A percentile compares a stretch with the other conserved stretches of the same genome.
Conservation (phyloP, 2,888 invertebrate species). For the Ephialtes manifestator region DNA sequence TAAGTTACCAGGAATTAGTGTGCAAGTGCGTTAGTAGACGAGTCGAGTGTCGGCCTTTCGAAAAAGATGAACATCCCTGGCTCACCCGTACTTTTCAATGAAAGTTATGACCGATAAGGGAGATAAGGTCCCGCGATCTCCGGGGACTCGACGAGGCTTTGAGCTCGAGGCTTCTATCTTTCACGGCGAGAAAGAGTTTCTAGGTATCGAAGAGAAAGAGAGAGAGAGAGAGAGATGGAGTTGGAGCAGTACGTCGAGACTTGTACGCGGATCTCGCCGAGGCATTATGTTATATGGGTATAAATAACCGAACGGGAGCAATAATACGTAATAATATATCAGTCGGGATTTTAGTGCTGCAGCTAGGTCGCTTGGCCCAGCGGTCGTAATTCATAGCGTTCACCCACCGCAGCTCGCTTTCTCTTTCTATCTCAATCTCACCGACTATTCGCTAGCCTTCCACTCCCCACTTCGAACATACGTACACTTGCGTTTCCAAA, state of each 20-base stretch:
- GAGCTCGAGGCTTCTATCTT: slow-evolving; percentile 62
- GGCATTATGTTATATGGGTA: slow-evolving; percentile 86
- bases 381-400: slow-evolving; percentile 85
- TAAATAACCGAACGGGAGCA: slow-evolving; percentile 86
- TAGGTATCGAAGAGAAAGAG: slow-evolving; percentile 41
- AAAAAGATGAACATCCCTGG: slow-evolving; percentile 57
- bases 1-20: not conserved
- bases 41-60: slow-evolving; percentile 40
- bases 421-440: slow-evolving; percentile 49
- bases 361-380: slow-evolving; percentile 83
- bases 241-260: slow-evolving; percentile 64
- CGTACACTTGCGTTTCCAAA: slow-evolving; percentile 23
- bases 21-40: slow-evolving; percentile 6
- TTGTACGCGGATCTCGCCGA: slow-evolving; percentile 82
- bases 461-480: slow-evolving; percentile 37
- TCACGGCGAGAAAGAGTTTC: slow-evolving; percentile 42
- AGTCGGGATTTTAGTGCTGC: slow-evolving; percentile 86
- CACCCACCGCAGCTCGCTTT: slow-evolving; percentile 76
- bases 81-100: slow-evolving; percentile 76
- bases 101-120: slow-evolving; percentile 85
- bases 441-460: slow-evolving; percentile 25
- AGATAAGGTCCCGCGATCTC: slow-evolving; percentile 83
- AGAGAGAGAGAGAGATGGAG: slow-evolving; percentile 24
- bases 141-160: slow-evolving; percentile 73
- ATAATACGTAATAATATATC: slow-evolving; percentile 86